Conservation (phyloP, 1,140 invertebrate genomes). For the Archivesica marissinica region DNA sequence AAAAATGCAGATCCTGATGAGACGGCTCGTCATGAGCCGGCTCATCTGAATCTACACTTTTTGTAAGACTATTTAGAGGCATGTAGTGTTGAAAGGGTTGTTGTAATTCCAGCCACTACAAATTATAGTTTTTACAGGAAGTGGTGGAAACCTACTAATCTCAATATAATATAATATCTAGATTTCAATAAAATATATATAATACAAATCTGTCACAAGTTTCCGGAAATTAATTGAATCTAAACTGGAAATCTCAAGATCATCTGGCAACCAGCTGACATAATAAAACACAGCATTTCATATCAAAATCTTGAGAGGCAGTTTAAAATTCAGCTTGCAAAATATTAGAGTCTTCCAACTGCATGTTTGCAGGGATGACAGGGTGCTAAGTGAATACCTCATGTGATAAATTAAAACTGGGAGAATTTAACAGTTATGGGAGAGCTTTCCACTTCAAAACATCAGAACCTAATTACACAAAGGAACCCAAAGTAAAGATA, state of each 20-base stretch:
- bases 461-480: slow-evolving; percentile 40
- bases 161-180: neutral
- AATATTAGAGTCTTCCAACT: too few species aligned
- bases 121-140: too few species aligned
- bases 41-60: too few species aligned
- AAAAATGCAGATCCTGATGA: too few species aligned
- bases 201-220: too few species aligned
- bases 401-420: slow-evolving; percentile 48
- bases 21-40: too few species aligned
- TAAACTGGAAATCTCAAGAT: neutral
- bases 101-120: too few species aligned
- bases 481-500: neutral
- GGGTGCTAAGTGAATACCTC: slow-evolving; percentile 25
- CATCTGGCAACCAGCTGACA: neutral
- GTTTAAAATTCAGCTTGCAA: too few species aligned
- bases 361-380: too few species aligned
- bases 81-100: too few species aligned
- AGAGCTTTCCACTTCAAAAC: slow-evolving; percentile 22
- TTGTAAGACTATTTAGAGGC: too few species aligned
- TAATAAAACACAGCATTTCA: neutral
- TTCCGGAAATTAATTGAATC: slow-evolving; percentile 8
- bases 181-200: too few species aligned
- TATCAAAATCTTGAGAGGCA: neutral
- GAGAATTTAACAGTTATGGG: slow-evolving; percentile 32
- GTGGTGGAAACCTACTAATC: neutral